Conservation (phyloP, 2,797 vertebrate genomes). For the Microtus agrestis region DNA sequence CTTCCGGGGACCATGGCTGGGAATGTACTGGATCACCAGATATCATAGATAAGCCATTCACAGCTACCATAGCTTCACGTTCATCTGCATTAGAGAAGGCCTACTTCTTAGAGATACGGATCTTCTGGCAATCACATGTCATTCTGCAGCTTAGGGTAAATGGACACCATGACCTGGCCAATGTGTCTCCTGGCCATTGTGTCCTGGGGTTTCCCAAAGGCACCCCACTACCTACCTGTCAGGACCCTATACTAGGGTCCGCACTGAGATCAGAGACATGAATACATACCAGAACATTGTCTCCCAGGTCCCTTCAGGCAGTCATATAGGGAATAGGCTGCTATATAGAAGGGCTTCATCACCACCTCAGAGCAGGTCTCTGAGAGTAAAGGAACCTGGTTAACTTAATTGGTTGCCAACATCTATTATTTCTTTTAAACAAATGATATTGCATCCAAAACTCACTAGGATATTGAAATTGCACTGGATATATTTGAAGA, state of each 20-base stretch:
- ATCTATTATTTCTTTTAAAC: constrained; percentile 26
- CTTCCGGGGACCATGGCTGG: neutral
- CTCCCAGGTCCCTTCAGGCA: neutral
- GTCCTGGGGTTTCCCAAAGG: neutral
- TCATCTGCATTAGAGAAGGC: neutral
- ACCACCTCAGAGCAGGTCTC: too few species aligned
- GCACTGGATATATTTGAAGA: constrained; percentile 43
- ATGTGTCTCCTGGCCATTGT: neutral
- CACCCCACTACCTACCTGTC: neutral
- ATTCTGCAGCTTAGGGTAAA: neutral
- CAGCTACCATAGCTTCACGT: neutral
- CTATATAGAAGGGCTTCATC: too few species aligned
- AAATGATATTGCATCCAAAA: constrained; percentile 32
- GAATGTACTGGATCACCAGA: too few species aligned
- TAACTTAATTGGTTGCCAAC: neutral
- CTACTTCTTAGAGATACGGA: neutral
- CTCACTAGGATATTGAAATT: constrained; percentile 57
- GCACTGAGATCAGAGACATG: neutral
- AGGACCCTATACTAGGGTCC: too few species aligned
- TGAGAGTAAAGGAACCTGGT: neutral
- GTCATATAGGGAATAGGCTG: neutral
- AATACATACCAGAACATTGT: neutral
- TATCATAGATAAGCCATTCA: neutral
- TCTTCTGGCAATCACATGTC: neutral
- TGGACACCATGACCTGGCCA: neutral